Conservation (phyloP, 2,113 vertebrate species). For the Antechinus flavipes region DNA sequence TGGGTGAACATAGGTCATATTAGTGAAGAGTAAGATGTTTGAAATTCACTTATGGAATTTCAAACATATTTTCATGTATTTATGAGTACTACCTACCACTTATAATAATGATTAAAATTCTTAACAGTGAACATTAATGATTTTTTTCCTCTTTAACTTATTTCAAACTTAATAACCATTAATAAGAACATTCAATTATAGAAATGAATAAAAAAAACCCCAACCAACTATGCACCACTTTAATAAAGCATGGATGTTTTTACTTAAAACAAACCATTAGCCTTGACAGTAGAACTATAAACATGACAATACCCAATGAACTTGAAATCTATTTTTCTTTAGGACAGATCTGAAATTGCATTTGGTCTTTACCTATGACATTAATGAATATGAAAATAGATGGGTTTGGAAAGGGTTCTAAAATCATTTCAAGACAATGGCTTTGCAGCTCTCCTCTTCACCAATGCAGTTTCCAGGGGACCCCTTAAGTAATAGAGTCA, state of each 20-base stretch:
- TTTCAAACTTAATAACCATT: not conserved
- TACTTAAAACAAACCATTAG: not conserved
- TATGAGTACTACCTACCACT: not conserved
- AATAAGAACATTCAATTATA: not conserved
- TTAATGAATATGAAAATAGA: not conserved
- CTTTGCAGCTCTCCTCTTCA: not conserved
- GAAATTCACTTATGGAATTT: not conserved
- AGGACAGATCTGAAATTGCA: not conserved
- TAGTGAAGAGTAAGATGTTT: not conserved
- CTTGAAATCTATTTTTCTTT: slow-evolving; percentile 2
- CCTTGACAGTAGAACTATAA: not conserved
- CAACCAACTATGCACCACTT: not conserved
- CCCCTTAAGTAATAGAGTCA: not conserved
- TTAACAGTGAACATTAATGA: slow-evolving; percentile 14
- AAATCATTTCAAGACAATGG: not conserved
- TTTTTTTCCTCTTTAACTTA: not conserved
- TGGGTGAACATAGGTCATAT: slow-evolving; percentile 17
- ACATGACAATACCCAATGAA: slow-evolving; percentile 6
- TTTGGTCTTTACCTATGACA: not conserved
- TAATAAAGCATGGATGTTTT: not conserved
- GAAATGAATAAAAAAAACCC: not conserved
- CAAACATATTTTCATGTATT: not conserved
- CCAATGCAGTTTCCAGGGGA: not conserved
- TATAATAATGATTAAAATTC: not conserved
- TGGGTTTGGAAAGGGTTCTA: not conserved